Percentiles rank a stretch among this genome's conserved stretches.
phyloP scores from a whole-genome alignment of 2,113 vertebrate genomes.

The Mesitornis unicolor region DNA sequence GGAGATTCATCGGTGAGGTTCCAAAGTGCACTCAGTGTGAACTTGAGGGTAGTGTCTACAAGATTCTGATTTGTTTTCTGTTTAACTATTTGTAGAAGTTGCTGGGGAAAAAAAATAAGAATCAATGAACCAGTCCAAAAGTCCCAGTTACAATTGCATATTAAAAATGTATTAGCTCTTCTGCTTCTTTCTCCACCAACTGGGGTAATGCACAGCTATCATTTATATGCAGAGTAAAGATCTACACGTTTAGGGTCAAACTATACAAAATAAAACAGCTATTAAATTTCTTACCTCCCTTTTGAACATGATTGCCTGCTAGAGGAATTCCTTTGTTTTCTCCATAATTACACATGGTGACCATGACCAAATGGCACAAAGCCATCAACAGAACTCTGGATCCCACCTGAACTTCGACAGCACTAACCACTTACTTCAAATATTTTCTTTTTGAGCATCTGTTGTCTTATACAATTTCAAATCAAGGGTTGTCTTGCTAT shows the following conservation, averaged over 20 bases:
- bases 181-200: neutral
- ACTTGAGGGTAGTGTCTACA: conserved; percentile 97
- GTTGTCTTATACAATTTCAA: neutral
- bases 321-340: neutral
- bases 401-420: neutral
- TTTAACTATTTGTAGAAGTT: conserved; percentile 97
- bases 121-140: neutral
- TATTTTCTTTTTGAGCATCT: neutral
- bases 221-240: neutral
- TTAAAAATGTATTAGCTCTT: neutral
- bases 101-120: conserved; percentile 74
- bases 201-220: neutral
- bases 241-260: neutral
- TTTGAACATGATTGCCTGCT: neutral
- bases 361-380: neutral
- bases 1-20: conserved; percentile 98
- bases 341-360: neutral
- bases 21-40: conserved; percentile 97
- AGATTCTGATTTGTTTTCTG: conserved; percentile 94
- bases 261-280: neutral
- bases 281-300: neutral
- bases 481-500: neutral
- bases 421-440: neutral
- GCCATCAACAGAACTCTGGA: neutral
- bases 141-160: neutral